Evolutionary conservation across 1,140 invertebrate species (phyloP), one percentile per base, ranked within the genome.

Genomic region (Ganaspis sp.): DNA sequence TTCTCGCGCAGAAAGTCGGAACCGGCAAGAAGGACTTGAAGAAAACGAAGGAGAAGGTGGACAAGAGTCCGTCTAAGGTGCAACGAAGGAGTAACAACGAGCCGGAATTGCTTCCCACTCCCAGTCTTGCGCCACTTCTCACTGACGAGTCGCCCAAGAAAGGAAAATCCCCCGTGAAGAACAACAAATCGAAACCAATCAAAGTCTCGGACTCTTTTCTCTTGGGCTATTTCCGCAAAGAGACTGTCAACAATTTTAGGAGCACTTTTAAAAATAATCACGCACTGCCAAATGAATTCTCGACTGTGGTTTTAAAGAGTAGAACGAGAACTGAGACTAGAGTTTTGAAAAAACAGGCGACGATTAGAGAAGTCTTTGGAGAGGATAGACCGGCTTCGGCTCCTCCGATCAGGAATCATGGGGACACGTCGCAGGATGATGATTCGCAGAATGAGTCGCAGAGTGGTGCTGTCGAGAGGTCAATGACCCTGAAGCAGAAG

Each of bases 341-440:
- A 79, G 92, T 95, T 19, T 89, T 95, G 83, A 95, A 95, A 87
- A 94, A 95, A 81, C 92, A 94, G 81, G 95, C 95, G 9, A 96
- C 95, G 1, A 96, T 96, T 37, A 93, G 94, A 78, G 95, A 96
- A 88, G 95, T 96, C 0, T 96, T 96, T 87, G 95, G 95, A 3
- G 95, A 94, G 40, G 93, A 95, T 84, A 88, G 94, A 9, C 94
- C 94, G 0, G 94, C 94, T 0, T 94, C 94, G 0, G 93, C 93
- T 0, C 94, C 94, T 0, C 93, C 93, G 0, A 92, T 90, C 82
- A 89, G 88, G 73, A 91, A 87, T 74, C 90, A 89, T 71, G 86
- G 88, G 40, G 87, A 89, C 19, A 88, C 85, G 0, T 88, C 88
- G 6, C 87, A 89, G 64, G 90, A 91, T 29, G 89, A 91, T 19